phyloP scores from a whole-genome alignment of 1,140 invertebrate species.

The Hormaphis cornu region DNA sequence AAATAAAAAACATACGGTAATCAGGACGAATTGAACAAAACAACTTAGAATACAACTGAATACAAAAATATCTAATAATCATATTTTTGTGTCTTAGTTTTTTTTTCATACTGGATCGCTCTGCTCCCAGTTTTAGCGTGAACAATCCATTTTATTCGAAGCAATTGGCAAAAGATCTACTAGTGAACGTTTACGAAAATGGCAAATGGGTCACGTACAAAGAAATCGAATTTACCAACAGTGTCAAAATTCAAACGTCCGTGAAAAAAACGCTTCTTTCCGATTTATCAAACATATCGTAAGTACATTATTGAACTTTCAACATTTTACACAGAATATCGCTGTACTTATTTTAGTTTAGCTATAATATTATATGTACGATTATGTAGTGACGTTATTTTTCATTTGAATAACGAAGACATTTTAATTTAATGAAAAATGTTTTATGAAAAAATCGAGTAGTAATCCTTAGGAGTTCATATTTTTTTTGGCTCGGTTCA shows the following conservation, averaged over 20 bases:
- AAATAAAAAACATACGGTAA: background rate
- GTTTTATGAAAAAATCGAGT: no score
- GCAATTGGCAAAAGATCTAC: background rate
- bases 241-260: background rate
- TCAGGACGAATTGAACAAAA: background rate
- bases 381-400: no score
- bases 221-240: background rate
- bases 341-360: no score
- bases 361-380: no score
- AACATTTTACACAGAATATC: no score
- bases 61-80: background rate
- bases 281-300: background rate
- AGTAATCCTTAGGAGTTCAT: no score
- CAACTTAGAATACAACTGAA: background rate
- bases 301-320: no score
- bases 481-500: no score
- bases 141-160: slow-evolving; percentile 5
- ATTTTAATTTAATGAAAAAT: no score
- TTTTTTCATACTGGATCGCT: background rate
- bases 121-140: background rate
- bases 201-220: background rate
- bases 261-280: background rate
- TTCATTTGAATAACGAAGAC: no score
- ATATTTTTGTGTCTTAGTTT: background rate
- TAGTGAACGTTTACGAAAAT: background rate